Conservation (phyloP, 2,797 vertebrate species). For the Xyrichtys novacula region DNA sequence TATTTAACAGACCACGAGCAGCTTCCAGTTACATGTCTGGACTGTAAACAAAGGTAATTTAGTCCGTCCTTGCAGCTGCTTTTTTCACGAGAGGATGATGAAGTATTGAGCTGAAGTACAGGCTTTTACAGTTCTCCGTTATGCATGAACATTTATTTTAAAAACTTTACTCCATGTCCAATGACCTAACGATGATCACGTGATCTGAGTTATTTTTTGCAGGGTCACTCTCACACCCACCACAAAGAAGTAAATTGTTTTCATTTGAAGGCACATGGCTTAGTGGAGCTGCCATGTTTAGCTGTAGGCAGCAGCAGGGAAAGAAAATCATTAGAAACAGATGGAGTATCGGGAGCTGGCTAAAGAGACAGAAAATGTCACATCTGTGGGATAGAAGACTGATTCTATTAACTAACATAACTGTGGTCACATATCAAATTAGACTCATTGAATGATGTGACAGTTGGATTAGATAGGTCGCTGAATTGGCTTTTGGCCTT, state of each 20-base stretch:
- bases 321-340: conserved; percentile 67
- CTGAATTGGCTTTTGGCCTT: conserved; percentile 54
- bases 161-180: background rate
- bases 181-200: conserved; percentile 12
- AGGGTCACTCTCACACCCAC: conserved; percentile 24
- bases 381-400: conserved; percentile 56
- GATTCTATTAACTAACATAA: conserved; percentile 68
- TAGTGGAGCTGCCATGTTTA: conserved; percentile 52
- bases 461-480: conserved; percentile 59
- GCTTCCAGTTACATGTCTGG: background rate
- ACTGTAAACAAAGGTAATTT: background rate
- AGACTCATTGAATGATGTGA: conserved; percentile 54
- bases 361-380: conserved; percentile 50
- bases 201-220: conserved; percentile 2
- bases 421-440: conserved; percentile 67
- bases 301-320: conserved; percentile 42
- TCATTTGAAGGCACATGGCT: conserved; percentile 47
- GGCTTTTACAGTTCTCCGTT: conserved; percentile 8
- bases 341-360: conserved; percentile 45
- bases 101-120: background rate
- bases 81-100: conserved; percentile 7
- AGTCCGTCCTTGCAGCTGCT: background rate
- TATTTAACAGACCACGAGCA: background rate
- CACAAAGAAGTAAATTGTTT: conserved; percentile 33
- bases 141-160: background rate